Evolutionary conservation across 2,888 invertebrate species (phyloP).

Genomic region (Ochropleura plecta): DNA sequence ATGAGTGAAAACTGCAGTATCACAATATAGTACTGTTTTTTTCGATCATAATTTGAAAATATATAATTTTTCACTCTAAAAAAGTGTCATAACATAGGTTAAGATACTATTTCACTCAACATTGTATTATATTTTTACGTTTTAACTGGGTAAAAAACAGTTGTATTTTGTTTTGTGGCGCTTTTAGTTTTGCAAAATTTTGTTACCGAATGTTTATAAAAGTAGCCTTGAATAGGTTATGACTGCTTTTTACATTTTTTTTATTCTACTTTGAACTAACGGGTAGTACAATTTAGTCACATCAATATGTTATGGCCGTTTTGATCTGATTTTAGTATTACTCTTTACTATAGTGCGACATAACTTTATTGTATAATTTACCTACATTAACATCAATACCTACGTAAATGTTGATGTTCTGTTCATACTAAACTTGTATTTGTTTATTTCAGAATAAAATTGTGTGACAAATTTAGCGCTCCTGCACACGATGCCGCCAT

Average conservation of each 20-base stretch:
- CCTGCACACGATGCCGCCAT: too few species aligned
- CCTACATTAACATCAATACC: background rate
- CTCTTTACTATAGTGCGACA: background rate
- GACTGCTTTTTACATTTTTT: background rate
- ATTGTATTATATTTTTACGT: background rate
- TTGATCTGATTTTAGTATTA: background rate
- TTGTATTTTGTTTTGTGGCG: too few species aligned
- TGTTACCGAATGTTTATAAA: background rate
- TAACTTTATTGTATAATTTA: background rate
- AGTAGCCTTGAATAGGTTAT: background rate
- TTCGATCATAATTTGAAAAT: background rate
- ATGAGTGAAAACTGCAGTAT: conserved; percentile 1
- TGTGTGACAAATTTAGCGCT: background rate
- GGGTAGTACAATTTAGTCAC: background rate
- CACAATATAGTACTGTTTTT: background rate
- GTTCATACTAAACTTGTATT: background rate
- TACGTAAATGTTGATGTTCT: background rate
- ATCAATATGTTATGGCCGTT: background rate
- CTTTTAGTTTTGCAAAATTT: background rate
- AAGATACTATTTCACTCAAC: conserved; percentile 1
- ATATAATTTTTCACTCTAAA: background rate
- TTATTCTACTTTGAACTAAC: background rate
- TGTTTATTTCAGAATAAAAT: background rate
- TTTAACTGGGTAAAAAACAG: too few species aligned
- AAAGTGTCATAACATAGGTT: conserved; percentile 6